A percentile compares a stretch with the other conserved stretches of the same genome.
Evolutionary conservation across 2,888 invertebrate genomes (phyloP).

Genomic region (Conomelus anceps): DNA sequence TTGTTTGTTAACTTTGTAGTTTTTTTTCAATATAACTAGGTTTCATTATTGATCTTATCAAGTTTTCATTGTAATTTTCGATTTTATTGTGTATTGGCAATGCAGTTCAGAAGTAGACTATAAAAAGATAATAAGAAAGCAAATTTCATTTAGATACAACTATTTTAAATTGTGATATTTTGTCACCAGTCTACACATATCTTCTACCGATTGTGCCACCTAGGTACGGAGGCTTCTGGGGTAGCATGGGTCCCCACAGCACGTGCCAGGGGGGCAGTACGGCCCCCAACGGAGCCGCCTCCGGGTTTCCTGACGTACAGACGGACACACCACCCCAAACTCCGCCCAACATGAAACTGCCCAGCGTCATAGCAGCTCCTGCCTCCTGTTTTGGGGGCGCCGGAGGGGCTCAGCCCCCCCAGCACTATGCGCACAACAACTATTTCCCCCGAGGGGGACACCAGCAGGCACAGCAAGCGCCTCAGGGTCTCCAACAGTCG

Average conservation of each 20-base stretch:
- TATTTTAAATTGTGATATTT: too few relatives aligned
- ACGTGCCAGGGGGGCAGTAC: slow-evolving; percentile 28
- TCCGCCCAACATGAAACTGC: slow-evolving; percentile 88
- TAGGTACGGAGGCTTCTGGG: slow-evolving; percentile 45
- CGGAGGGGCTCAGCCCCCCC: slow-evolving; percentile 8
- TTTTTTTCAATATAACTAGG: too few relatives aligned
- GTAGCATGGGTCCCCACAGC: slow-evolving; percentile 27
- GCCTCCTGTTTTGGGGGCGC: slow-evolving; percentile 40
- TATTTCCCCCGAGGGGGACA: slow-evolving; percentile 35
- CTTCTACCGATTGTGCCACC: slow-evolving; percentile 35
- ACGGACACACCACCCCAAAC: slow-evolving; percentile 90
- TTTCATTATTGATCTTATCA: too few relatives aligned
- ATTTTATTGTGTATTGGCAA: too few relatives aligned
- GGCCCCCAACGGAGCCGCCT: slow-evolving; percentile 39
- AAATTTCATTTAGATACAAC: too few relatives aligned
- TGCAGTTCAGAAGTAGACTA: too few relatives aligned
- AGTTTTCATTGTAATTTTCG: too few relatives aligned
- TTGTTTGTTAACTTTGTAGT: too few relatives aligned
- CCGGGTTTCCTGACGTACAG: slow-evolving; percentile 78
- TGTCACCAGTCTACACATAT: background rate
- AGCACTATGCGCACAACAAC: slow-evolving; percentile 32
- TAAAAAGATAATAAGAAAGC: too few relatives aligned
- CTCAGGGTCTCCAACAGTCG: slow-evolving; percentile 42
- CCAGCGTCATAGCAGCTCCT: slow-evolving; percentile 54
- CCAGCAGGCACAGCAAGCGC: slow-evolving; percentile 41